A percentile compares a stretch with the other conserved stretches of the same genome.
These are phyloP conservation scores for Gopherus evgoodei DNA, from an alignment of 2,113 vertebrate genomes.

Conservation along the genomic window DNA sequence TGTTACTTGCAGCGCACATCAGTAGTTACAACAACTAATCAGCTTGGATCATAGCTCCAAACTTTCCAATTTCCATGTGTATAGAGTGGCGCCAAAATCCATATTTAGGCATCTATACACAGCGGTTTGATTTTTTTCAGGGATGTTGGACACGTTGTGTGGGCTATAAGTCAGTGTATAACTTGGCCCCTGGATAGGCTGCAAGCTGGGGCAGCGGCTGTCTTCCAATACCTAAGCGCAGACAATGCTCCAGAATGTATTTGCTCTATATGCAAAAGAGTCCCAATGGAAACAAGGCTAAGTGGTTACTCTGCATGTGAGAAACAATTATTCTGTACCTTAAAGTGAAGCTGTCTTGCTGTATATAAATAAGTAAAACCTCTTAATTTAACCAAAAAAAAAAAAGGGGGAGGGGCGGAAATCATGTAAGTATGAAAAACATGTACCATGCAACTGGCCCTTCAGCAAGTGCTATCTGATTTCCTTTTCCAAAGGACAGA, in stretches of 20 bases:
- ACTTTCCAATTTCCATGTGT: neutral
- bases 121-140: neutral
- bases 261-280: neutral
- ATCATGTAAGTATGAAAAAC: neutral
- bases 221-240: neutral
- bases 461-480: neutral
- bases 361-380: neutral
- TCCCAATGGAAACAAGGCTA: neutral
- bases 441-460: neutral
- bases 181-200: neutral
- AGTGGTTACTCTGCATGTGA: neutral
- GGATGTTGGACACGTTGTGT: neutral
- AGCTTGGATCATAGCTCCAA: neutral
- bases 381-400: neutral
- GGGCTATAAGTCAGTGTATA: neutral
- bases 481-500: neutral
- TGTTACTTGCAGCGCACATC: accelerated
- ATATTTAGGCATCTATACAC: neutral
- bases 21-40: neutral
- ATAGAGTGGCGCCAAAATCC: neutral
- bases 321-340: neutral
- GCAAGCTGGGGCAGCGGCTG: neutral
- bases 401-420: neutral
- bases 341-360: neutral
- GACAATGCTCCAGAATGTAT: neutral